A percentile compares a stretch with the other conserved stretches of the same genome.
phyloP scores from a whole-genome alignment of 2,113 vertebrate species.

The Entelurus aequoreus region DNA sequence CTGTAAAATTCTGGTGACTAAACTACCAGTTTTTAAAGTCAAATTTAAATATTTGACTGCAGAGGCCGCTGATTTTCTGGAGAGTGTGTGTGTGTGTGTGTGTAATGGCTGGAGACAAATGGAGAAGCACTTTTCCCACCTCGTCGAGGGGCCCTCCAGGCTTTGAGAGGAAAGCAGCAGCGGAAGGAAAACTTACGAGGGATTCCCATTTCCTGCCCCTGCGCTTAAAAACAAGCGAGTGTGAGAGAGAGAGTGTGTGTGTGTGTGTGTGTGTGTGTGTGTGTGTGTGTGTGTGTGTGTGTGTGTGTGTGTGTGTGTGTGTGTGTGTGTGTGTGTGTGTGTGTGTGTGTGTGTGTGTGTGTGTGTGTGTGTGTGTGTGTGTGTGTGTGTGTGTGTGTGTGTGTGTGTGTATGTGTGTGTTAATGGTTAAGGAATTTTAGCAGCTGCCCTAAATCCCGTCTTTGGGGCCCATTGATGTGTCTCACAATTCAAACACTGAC shows the following conservation, averaged over 20 bases:
- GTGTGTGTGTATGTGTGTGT: constrained; percentile 36
- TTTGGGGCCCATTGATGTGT: constrained; percentile 52
- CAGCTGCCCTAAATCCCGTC: constrained; percentile 67
- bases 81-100: too few relatives aligned
- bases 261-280: constrained; percentile 39
- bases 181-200: constrained; percentile 67
- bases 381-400: constrained; percentile 38
- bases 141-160: constrained; percentile 45
- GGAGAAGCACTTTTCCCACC: constrained; percentile 63
- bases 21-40: too few relatives aligned
- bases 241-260: too few relatives aligned
- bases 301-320: constrained; percentile 37
- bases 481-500: constrained; percentile 12
- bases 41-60: too few relatives aligned
- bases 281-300: constrained; percentile 36
- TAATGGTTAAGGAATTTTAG: constrained; percentile 66
- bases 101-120: constrained; percentile 50
- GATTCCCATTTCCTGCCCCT: constrained; percentile 68
- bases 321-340: constrained; percentile 40
- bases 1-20: too few relatives aligned
- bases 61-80: too few relatives aligned
- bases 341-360: constrained; percentile 36
- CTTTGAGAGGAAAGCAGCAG: constrained; percentile 60
- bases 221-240: constrained; percentile 48
- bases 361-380: constrained; percentile 35